Base-by-base conservation (phyloP, 2,888 invertebrate genomes). In the Xiphydria camelus region DNA sequence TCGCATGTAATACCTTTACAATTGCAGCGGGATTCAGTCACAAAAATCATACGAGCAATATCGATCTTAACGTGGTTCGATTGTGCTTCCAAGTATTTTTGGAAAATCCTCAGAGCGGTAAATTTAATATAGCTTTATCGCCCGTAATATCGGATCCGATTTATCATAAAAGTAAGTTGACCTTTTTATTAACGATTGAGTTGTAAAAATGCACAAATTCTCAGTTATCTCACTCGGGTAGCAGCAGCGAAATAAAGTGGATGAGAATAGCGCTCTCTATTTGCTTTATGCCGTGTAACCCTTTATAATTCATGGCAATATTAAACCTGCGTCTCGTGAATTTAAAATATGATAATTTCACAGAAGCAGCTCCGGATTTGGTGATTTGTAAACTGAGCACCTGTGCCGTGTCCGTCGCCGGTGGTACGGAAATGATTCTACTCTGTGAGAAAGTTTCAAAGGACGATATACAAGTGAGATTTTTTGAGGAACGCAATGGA, bases 1-100 rank as follows among this genome's bases (percentile, higher is more conserved):
- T 25, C 20, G 17, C 33, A 29, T 12, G 21, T n/a, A n/a, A n/a
- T 18, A n/a, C 20, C 9, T 23, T 7, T 26, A 36, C 34, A 47
- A 21, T 59, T 80, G 2, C 78, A 95, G 95, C 91, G 71, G 94
- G 94, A 39, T 96, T 92, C 77, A 79, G 81, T 48, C 93, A 94
- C 77, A 85, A 87, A 66, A 84, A 82, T 66, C 88, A 91, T 70
- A 88, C 92, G 20, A 89, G 91, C 39, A 88, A 86, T 68, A 94
- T 96, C 66, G 95, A 97, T 79, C 81, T 97, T 70, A 96, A 95
- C 78, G 87, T 91, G 14, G 93, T 97, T 18, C 82, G 96, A 51
- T 82, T 97, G 46, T 96, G 95, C 78, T 97, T 97, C 80, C 96
- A 97, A 87, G 95, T 93, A 55, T 95, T 94, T 69, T 80, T 94